phyloP scores from a whole-genome alignment of 2,797 vertebrate species.

The Lophotriccus pileatus region DNA sequence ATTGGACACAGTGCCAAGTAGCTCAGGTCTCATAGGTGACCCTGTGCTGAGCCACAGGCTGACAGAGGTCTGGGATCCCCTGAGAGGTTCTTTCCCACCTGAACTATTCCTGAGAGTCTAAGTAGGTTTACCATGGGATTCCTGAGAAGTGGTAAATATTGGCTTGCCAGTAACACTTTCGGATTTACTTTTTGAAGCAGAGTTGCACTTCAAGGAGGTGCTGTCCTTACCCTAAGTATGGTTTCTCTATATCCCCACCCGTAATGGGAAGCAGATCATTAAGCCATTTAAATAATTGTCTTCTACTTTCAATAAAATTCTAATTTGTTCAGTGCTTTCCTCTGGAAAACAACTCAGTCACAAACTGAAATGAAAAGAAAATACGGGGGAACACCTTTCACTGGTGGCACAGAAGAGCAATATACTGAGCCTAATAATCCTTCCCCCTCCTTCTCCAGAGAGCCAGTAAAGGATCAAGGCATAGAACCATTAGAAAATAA shows the following conservation, averaged over 20 bases:
- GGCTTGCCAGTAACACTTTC: neutral
- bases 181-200: neutral
- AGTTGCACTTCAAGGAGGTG: neutral
- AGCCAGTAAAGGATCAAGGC: constrained; percentile 61
- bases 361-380: neutral
- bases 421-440: neutral
- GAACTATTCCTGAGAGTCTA: neutral
- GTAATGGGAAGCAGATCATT: neutral
- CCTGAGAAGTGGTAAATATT: neutral
- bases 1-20: neutral
- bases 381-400: neutral
- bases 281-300: neutral
- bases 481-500: constrained; percentile 46
- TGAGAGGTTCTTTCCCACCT: neutral
- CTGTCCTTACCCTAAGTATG: neutral
- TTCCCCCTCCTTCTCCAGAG: neutral
- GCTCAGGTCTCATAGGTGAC: neutral
- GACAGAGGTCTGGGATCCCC: neutral
- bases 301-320: neutral
- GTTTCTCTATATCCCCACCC: neutral
- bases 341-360: neutral
- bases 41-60: neutral
- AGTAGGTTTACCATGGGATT: neutral
- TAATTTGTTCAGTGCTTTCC: neutral
- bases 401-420: neutral